These are phyloP conservation scores for Calonectris borealis DNA, from an alignment of 2,113 vertebrate species.

Conservation along the genomic window DNA sequence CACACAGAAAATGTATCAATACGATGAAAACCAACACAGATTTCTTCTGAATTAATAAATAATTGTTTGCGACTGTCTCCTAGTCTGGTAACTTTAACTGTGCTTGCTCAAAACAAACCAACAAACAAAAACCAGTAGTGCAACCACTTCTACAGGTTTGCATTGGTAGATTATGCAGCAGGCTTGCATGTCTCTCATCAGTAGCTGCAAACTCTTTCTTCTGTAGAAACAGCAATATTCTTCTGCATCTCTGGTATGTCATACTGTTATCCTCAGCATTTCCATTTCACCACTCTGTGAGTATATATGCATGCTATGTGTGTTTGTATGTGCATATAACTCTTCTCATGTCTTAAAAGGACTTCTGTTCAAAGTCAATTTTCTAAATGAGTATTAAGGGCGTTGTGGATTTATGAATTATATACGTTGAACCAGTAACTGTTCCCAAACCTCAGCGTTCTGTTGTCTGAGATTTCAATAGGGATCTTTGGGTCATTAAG, in stretches of 20 bases:
- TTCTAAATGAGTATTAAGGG: not conserved
- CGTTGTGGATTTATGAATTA: not conserved
- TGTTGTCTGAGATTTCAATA: conserved; percentile 15
- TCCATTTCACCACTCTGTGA: not conserved
- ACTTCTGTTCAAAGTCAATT: not conserved
- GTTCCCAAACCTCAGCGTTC: not conserved
- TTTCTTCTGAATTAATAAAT: not conserved
- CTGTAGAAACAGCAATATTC: not conserved
- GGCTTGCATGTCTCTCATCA: not conserved
- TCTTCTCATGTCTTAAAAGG: not conserved
- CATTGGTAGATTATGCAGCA: not conserved
- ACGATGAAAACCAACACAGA: not conserved
- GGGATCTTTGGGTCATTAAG: not conserved
- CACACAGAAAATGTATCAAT: not conserved
- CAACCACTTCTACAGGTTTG: not conserved
- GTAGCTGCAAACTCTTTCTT: not conserved
- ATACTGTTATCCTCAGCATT: not conserved
- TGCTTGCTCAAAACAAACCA: not conserved
- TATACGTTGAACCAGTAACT: not conserved
- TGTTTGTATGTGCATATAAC: not conserved
- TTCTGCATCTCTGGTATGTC: not conserved
- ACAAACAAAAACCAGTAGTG: not conserved
- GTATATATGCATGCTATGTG: too few species aligned
- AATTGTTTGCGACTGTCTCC: not conserved
- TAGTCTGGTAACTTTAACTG: not conserved